Conservation (phyloP, 2,797 vertebrate species). For the Ciconia nigra region DNA sequence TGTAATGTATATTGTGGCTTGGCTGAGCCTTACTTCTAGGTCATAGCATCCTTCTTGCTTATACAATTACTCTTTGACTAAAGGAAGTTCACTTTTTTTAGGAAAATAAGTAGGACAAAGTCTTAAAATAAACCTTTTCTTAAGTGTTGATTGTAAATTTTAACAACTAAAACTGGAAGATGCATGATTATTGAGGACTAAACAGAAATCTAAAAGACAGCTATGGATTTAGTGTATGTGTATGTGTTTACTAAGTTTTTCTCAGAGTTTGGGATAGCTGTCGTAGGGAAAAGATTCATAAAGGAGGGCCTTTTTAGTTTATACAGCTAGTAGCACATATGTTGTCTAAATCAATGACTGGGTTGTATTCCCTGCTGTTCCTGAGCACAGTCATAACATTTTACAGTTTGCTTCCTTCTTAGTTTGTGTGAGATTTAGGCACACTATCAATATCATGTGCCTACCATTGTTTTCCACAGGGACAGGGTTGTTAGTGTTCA, state of each 20-base stretch:
- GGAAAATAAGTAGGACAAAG: neutral
- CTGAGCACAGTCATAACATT: neutral
- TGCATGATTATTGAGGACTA: neutral
- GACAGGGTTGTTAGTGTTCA: neutral
- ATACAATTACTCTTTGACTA: constrained; percentile 34
- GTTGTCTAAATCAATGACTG: neutral
- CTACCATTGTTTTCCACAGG: constrained; percentile 19
- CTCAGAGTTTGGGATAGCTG: neutral
- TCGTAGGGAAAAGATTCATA: neutral
- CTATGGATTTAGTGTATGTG: neutral
- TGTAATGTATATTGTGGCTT: constrained; percentile 45
- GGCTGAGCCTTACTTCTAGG: neutral
- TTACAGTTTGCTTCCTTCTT: neutral
- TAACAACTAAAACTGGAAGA: neutral
- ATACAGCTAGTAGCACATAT: neutral
- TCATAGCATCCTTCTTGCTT: constrained; percentile 23
- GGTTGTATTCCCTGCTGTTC: neutral
- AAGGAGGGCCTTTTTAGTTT: neutral
- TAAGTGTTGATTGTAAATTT: neutral
- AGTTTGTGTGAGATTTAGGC: neutral
- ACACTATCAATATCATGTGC: neutral
- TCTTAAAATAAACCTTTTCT: neutral
- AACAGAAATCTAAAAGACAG: neutral
- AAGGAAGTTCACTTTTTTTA: neutral
- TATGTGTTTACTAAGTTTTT: neutral